These are phyloP conservation scores for Rhinogobius similis DNA, from an alignment of 2,113 vertebrate genomes.

Conservation along the genomic window DNA sequence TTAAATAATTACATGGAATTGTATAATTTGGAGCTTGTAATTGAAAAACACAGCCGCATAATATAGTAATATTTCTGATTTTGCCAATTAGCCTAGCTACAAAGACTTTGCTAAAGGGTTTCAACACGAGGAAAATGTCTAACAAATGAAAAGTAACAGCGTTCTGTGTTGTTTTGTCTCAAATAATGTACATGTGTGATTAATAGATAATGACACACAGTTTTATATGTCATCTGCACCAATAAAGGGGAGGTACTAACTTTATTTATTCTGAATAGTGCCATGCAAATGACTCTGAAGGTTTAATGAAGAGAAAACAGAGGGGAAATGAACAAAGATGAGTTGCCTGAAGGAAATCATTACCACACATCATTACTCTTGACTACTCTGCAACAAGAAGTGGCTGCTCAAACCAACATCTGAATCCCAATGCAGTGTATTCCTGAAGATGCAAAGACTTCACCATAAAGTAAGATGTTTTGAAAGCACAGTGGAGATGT, in stretches of 20 bases:
- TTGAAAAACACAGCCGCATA: conserved; percentile 21
- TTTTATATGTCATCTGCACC: conserved; percentile 36
- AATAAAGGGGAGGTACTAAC: conserved; percentile 47
- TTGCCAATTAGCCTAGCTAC: conserved; percentile 26
- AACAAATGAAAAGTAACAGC: conserved; percentile 13
- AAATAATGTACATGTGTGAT: conserved; percentile 6
- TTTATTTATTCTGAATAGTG: conserved; percentile 67
- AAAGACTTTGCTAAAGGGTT: conserved; percentile 23
- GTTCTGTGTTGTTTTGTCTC: conserved; percentile 14
- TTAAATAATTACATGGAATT: not conserved
- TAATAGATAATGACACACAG: not conserved
- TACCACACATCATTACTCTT: conserved; percentile 70
- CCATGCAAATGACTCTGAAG: conserved; percentile 59
- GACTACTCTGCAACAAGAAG: conserved; percentile 57
- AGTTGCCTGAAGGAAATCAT: conserved; percentile 72
- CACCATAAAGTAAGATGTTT: conserved; percentile 8
- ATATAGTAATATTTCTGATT: conserved; percentile 23
- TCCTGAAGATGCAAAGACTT: conserved; percentile 13
- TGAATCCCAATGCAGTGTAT: conserved; percentile 21
- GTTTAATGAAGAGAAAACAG: conserved; percentile 70
- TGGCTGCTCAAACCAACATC: conserved; percentile 37
- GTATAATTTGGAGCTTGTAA: conserved; percentile 8
- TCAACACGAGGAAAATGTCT: not conserved
- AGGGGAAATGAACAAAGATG: conserved; percentile 69
- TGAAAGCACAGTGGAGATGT: not conserved